Evolutionary conservation across 2,797 vertebrate species (phyloP), one percentile per base, ranked within the genome.

Genomic region (Taeniopygia guttata): DNA sequence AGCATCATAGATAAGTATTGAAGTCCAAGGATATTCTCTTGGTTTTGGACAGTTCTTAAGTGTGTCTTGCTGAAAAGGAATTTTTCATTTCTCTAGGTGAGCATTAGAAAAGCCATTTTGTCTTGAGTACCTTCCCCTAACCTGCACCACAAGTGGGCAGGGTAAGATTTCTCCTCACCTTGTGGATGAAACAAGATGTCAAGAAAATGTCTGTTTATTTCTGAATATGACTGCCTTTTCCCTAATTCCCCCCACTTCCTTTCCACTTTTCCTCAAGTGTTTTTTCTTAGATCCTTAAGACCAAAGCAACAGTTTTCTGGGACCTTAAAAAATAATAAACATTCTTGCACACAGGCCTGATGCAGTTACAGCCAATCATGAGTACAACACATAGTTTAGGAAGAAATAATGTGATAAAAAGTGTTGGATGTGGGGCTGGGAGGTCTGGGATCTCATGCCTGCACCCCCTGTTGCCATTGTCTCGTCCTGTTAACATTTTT

Each of bases 391-490:
- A 11, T 0, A 3, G 13, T 66, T 73, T 87, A 36, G 22, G 46
- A 68, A 34, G 30, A 74, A 20, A 10, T 15, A 27, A 16, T 56
- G 26, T 56, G 38, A 21, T 60, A 17, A 32, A 69, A 78, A 58
- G n/a, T 11, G 22, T 23, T 70, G 42, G 21, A 21, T 30, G 2
- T 56, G 55, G 20, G 30, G 7, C 45, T 70, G 52, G 25, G 16
- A 48, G 10, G 34, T 73, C 16, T 16, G 30, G 15, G 5, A 25
- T 90, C 58, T 69, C 16, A 5, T 51, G 3, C 19, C 55, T 73
- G 15, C 12, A 5, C 20, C 22, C 75, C 2, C 1, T 42, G 3
- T n/a, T 88, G 36, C 14, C 0, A 0, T 6, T 80, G 11, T 40
- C 69, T 26, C 73, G 23, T 20, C 17, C 6, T 42, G 3, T 60